Conservation (phyloP, 2,888 invertebrate genomes). For the Sacculina carcini region DNA sequence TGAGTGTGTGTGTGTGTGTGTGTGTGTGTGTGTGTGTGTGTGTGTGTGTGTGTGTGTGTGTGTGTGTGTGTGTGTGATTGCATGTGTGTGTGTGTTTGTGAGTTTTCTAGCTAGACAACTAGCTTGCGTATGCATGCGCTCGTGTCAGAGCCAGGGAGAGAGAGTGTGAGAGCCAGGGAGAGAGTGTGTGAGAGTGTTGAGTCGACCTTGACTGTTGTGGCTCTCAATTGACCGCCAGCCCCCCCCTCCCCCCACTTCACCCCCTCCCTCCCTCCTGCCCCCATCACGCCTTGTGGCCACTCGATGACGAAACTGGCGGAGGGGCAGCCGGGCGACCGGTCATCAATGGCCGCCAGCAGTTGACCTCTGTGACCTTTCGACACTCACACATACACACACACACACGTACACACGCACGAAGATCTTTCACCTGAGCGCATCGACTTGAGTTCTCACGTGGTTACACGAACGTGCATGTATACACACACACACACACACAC, state of each 20-base stretch:
- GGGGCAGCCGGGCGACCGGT: too few relatives aligned
- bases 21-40: constrained; percentile 6
- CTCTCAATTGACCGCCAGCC: too few relatives aligned
- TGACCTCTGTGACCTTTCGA: too few relatives aligned
- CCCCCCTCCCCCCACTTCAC: too few relatives aligned
- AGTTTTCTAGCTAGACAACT: too few relatives aligned
- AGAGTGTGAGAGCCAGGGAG: too few relatives aligned
- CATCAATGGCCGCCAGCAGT: too few relatives aligned
- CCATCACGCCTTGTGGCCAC: too few relatives aligned
- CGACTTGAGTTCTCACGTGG: background rate
- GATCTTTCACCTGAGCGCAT: background rate
- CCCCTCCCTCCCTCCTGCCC: too few relatives aligned
- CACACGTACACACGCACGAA: background rate
- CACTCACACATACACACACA: background rate
- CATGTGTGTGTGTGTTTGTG: background rate
- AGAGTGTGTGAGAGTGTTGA: constrained; percentile 1
- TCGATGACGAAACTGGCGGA: too few relatives aligned
- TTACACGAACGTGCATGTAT: background rate
- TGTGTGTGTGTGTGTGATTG: constrained; percentile 6
- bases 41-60: constrained; percentile 7
- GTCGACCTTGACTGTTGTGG: background rate
- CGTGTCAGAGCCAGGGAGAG: too few relatives aligned
- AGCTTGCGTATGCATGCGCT: too few relatives aligned
- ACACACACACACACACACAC: background rate
- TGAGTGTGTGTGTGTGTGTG: constrained; percentile 6